Percentiles rank a stretch among this genome's conserved stretches.
Conservation (phyloP, 2,113 vertebrate genomes). For the Prochilodus magdalenae region DNA sequence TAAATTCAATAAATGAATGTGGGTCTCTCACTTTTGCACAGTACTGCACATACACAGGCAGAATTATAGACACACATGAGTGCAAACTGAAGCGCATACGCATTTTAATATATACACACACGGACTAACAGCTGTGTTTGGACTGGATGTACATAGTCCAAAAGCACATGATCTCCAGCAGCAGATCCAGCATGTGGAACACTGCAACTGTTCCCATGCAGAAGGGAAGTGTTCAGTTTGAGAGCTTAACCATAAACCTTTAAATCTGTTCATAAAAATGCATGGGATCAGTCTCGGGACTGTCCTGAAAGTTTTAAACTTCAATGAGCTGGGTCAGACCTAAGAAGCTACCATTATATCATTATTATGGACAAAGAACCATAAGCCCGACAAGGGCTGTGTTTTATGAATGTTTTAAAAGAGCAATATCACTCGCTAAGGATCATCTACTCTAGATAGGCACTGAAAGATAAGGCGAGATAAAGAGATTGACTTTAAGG, state of each 20-base stretch:
- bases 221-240: constrained; percentile 22
- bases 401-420: constrained; percentile 2
- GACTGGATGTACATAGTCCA: constrained; percentile 1
- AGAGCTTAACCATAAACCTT: constrained; percentile 24
- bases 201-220: constrained; percentile 6
- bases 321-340: constrained; percentile 4
- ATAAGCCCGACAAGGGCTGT: not conserved
- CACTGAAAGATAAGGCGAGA: not conserved
- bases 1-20: too few relatives aligned
- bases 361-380: not conserved
- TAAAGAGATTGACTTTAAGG: not conserved
- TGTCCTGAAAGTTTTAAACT: constrained; percentile 15
- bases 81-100: not conserved
- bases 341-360: not conserved
- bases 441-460: not conserved
- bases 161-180: constrained; percentile 9
- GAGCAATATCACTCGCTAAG: not conserved
- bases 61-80: not conserved
- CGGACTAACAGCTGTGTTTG: not conserved
- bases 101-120: not conserved
- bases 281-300: not conserved
- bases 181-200: constrained; percentile 25
- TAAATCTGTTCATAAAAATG: constrained; percentile 11
- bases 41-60: constrained; percentile 13
- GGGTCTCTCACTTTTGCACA: too few relatives aligned